These are phyloP conservation scores for Eupeodes latifasciatus DNA, from an alignment of 2,888 invertebrate species.

Conservation along the genomic window DNA sequence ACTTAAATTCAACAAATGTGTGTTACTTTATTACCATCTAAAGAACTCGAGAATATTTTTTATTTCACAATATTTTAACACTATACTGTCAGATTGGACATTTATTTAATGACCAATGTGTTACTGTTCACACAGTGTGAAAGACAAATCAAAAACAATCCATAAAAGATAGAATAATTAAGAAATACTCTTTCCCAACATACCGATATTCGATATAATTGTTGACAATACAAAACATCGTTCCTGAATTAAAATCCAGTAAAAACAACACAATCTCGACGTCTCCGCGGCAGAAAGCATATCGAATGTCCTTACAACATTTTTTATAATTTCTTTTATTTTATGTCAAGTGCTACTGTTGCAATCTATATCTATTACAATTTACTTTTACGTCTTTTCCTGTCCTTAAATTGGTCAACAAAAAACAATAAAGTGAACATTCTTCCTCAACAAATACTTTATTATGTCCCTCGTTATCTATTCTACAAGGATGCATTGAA, in stretches of 20 bases:
- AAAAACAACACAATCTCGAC: constrained; percentile 53
- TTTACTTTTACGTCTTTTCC: constrained; percentile 17
- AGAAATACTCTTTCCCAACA: not conserved
- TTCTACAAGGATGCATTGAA: constrained; percentile 42
- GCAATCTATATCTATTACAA: not conserved
- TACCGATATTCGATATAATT: constrained; percentile 41
- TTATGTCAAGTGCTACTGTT: constrained; percentile 24
- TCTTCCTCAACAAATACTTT: not conserved
- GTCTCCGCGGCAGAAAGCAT: not conserved
- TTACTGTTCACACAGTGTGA: constrained; percentile 18
- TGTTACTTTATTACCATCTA: too few relatives aligned
- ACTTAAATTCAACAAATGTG: too few relatives aligned
- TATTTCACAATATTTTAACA: not conserved
- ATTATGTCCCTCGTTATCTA: constrained; percentile 10
- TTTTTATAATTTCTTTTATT: not conserved
- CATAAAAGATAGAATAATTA: constrained; percentile 14
- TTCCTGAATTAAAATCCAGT: constrained; percentile 69
- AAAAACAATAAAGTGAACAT: not conserved
- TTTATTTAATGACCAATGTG: constrained; percentile 15
- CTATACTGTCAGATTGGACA: not conserved
- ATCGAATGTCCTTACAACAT: constrained; percentile 26
- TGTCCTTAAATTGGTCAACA: constrained; percentile 57
- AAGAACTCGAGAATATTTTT: too few relatives aligned
- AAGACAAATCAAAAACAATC: not conserved
- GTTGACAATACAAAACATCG: constrained; percentile 45